Evolutionary conservation across 2,113 vertebrate species (phyloP), one percentile per base, ranked within the genome.

Genomic region (Pterocles burchelli): DNA sequence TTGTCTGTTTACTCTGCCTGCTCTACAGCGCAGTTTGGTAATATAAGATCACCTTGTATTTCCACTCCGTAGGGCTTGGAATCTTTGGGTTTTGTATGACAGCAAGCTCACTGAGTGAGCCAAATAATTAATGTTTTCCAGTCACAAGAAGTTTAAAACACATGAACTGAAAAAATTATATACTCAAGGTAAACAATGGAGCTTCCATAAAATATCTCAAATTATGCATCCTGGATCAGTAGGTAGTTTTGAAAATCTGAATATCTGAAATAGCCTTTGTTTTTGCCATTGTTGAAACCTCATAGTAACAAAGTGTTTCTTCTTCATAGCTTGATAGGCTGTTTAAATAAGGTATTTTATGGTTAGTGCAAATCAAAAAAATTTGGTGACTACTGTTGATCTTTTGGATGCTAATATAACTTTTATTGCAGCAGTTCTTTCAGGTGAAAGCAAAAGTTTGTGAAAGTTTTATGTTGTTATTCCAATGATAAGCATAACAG

Each of bases 351-450:
- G 10, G 7, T 79, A 18, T 26, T 81, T 80, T 79, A 31, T 62
- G 3, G 3, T 31, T 61, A n/a, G 5, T 36, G 26, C 21, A 41
- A 78, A 72, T 68, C 0, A 0, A 31, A 49, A 36, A 82, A 46
- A 66, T 65, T 52, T 51, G 13, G 26, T 87, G 19, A 18, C 9
- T 71, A 8, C 25, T 0, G 0, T 61, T 77, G 65, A 33, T 84
- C 21, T 75, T 68, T 49, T 22, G 24, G 18, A 12, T 83, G 33
- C 7, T 65, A 31, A 31, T 76, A 13, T 9, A 48, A 41, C 9
- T 71, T 80, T 19, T 36, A 85, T n/a, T 74, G 29, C 28, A 48
- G 13, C 33, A 18, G 1, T 95, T 59, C 26, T 67, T 82, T 48
- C 63, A 74, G 19, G 45, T 74, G 25, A 71, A 91, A 77, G n/a